Evolutionary conservation across 2,113 vertebrate genomes (phyloP).

Genomic region (Manacus vitellinus): DNA sequence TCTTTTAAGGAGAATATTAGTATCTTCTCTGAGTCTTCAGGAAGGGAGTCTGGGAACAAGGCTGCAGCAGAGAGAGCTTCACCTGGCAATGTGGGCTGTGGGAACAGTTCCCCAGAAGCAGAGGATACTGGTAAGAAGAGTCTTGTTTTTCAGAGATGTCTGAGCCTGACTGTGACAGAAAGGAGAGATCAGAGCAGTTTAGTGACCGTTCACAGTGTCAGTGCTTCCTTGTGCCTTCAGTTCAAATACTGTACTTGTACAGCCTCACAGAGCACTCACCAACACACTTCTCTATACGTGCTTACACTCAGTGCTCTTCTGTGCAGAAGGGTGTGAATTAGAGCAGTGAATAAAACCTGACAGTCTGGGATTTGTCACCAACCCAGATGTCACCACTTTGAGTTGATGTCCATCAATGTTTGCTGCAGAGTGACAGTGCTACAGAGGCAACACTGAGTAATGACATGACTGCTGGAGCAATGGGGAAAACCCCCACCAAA

Average conservation of each 20-base stretch:
- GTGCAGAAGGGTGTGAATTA: neutral
- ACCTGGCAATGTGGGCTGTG: accelerated
- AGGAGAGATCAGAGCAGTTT: neutral
- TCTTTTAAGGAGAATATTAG: slow-evolving; percentile 28
- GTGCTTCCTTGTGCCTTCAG: neutral
- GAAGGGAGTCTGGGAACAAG: neutral
- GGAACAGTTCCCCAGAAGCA: neutral
- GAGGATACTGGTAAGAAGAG: neutral
- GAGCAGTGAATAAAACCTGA: neutral
- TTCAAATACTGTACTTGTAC: neutral
- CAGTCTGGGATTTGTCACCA: neutral
- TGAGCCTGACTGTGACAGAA: neutral
- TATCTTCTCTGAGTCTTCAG: slow-evolving; percentile 22
- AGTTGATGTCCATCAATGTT: neutral
- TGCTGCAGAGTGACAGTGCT: neutral
- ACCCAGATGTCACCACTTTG: neutral
- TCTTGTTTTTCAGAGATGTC: neutral
- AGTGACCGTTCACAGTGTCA: neutral
- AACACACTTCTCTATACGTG: neutral
- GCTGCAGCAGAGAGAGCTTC: neutral
- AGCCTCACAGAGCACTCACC: neutral
- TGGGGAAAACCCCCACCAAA: neutral
- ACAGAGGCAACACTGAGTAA: neutral
- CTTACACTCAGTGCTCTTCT: neutral
- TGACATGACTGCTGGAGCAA: neutral